Percentiles rank a stretch among this genome's conserved stretches.
Conservation (phyloP, 2,113 vertebrate species). For the Aix galericulata region DNA sequence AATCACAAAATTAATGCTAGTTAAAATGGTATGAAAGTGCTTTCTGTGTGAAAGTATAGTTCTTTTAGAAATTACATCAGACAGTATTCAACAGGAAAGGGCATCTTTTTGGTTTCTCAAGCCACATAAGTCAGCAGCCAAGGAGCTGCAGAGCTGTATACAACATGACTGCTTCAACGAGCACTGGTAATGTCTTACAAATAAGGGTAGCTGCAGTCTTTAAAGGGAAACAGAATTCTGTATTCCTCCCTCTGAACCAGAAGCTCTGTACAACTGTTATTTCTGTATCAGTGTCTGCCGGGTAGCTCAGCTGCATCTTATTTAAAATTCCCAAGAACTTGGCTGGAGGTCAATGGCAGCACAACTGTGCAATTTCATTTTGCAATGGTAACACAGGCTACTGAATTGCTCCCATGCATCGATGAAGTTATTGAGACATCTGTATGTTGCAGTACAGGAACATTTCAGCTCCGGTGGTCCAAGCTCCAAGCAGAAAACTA, state of each 20-base stretch:
- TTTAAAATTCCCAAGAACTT: background rate
- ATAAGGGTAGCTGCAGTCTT: background rate
- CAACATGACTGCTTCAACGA: background rate
- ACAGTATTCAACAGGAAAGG: background rate
- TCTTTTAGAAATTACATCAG: background rate
- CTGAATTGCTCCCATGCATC: fast-evolving
- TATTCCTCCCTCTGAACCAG: background rate
- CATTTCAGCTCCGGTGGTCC: background rate
- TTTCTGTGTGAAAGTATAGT: background rate
- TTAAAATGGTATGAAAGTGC: background rate
- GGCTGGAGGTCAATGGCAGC: background rate
- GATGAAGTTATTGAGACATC: background rate
- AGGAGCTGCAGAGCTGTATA: background rate
- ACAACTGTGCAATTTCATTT: fast-evolving
- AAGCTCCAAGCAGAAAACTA: background rate
- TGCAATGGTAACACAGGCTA: background rate
- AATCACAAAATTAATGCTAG: background rate
- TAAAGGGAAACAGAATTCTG: background rate
- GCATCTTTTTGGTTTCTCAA: background rate
- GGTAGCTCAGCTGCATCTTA: background rate
- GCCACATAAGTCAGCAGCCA: background rate
- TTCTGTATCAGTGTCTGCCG: background rate
- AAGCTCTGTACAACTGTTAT: background rate
- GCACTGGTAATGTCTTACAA: background rate
- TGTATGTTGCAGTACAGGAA: background rate